Percentiles rank a stretch among this genome's conserved stretches.
These are phyloP conservation scores for Prunella himalayana DNA, from an alignment of 2,113 vertebrate species.

Conservation along the genomic window DNA sequence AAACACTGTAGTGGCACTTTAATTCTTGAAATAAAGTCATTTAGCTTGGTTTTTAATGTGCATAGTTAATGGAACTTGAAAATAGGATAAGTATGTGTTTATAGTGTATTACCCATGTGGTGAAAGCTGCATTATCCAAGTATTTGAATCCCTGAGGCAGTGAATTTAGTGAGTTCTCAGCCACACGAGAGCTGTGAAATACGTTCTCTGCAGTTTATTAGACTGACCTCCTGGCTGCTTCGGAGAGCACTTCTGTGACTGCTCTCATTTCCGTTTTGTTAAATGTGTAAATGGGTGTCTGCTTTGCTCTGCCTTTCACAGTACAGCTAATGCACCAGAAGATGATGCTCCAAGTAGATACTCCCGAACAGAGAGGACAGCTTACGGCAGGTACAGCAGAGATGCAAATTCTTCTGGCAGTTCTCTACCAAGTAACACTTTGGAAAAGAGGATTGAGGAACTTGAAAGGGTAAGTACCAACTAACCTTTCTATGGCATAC, in stretches of 20 bases:
- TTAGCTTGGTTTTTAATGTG: neutral
- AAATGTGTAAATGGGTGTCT: neutral
- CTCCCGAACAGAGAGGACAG: conserved; percentile 71
- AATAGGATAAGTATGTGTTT: neutral
- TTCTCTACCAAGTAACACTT: conserved; percentile 63
- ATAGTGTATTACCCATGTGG: neutral
- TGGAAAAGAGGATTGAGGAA: conserved; percentile 92
- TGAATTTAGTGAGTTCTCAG: neutral
- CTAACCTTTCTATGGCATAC: neutral
- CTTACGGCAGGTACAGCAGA: conserved; percentile 74
- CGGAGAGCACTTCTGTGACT: neutral
- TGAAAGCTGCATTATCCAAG: neutral
- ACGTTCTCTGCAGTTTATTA: neutral
- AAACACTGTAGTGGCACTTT: neutral
- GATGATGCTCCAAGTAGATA: conserved; percentile 80
- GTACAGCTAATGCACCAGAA: conserved; percentile 72
- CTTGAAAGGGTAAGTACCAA: conserved; percentile 84
- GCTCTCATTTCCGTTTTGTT: neutral
- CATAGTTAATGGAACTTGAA: neutral
- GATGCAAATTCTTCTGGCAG: conserved; percentile 73
- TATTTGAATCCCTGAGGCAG: neutral
- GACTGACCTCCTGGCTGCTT: neutral
- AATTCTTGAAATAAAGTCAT: neutral
- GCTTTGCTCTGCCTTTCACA: conserved; percentile 52
- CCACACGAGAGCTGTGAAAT: neutral